Evolutionary conservation across 2,888 invertebrate genomes (phyloP).

Genomic region (Pasiphila rectangulata): DNA sequence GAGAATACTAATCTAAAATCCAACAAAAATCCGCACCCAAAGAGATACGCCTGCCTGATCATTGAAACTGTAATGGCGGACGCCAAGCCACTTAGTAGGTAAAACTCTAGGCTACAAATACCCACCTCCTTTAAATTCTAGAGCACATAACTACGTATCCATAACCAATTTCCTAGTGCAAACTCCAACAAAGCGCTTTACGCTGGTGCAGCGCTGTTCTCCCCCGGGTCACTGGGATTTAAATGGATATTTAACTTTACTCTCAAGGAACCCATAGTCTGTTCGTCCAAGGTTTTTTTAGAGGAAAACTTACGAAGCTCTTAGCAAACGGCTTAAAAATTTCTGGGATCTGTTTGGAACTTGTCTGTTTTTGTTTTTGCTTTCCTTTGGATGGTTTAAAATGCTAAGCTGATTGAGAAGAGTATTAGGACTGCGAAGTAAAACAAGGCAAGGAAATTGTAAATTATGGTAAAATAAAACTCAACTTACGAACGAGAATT

Average conservation of each 20-base stretch:
- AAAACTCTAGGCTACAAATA: no score
- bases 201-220: constrained; percentile 63
- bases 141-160: constrained; percentile 11
- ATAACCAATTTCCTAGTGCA: constrained; percentile 41
- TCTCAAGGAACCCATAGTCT: constrained; percentile 75
- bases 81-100: no score
- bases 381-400: constrained; percentile 1
- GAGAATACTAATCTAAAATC: no score
- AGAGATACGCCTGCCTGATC: no score
- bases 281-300: constrained; percentile 61
- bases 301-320: constrained; percentile 64
- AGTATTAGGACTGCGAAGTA: no score
- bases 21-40: no score
- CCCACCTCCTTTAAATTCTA: background rate
- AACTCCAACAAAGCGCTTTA: constrained; percentile 40
- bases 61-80: no score
- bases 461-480: no score
- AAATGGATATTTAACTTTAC: constrained; percentile 80
- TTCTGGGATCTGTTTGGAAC: constrained; percentile 46
- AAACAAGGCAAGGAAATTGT: constrained; percentile 19
- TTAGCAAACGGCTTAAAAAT: constrained; percentile 73
- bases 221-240: constrained; percentile 70
- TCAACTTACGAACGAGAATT: no score
- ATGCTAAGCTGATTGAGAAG: no score
- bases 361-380: constrained; percentile 26